Percentiles rank a stretch among this genome's conserved stretches.
Evolutionary conservation across 2,888 invertebrate genomes (phyloP).

Genomic region (Drosophila emarginata): DNA sequence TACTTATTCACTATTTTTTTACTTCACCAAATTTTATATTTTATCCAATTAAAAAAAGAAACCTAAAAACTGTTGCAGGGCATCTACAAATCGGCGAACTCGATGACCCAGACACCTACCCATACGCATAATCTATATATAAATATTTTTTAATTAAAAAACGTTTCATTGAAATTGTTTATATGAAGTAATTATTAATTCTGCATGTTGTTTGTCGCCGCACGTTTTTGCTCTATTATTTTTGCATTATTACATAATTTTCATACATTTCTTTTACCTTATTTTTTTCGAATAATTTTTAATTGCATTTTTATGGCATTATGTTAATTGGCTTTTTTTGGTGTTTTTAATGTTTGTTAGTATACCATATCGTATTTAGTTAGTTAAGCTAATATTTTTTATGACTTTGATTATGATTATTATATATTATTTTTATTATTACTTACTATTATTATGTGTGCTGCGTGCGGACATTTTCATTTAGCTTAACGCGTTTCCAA

Average conservation of each 20-base stretch:
- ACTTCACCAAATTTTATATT: too few relatives aligned
- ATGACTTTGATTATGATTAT: conserved; percentile 31
- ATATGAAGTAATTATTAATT: conserved; percentile 25
- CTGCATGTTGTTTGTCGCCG: conserved; percentile 14
- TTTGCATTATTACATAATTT: conserved; percentile 41
- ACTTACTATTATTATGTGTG: conserved; percentile 17
- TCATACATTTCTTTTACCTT: conserved; percentile 2
- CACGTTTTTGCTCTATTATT: conserved; percentile 42
- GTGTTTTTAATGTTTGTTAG: conserved; percentile 33
- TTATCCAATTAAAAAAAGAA: too few relatives aligned
- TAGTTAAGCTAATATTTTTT: conserved; percentile 28
- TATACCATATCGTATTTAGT: conserved; percentile 22
- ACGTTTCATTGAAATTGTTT: conserved; percentile 39
- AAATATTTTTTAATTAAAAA: conserved; percentile 47
- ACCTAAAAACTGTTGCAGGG: neutral
- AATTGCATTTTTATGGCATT: conserved; percentile 66
- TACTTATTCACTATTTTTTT: too few relatives aligned
- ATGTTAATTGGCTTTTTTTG: conserved; percentile 54
- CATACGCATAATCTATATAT: neutral
- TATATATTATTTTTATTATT: conserved; percentile 28
- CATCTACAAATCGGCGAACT: neutral
- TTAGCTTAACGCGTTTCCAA: conserved; percentile 53
- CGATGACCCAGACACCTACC: neutral
- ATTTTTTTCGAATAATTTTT: conserved; percentile 42
- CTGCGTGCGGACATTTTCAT: conserved; percentile 39